Evolutionary conservation across 2,888 invertebrate genomes (phyloP).

Genomic region (Melanchra persicariae): DNA sequence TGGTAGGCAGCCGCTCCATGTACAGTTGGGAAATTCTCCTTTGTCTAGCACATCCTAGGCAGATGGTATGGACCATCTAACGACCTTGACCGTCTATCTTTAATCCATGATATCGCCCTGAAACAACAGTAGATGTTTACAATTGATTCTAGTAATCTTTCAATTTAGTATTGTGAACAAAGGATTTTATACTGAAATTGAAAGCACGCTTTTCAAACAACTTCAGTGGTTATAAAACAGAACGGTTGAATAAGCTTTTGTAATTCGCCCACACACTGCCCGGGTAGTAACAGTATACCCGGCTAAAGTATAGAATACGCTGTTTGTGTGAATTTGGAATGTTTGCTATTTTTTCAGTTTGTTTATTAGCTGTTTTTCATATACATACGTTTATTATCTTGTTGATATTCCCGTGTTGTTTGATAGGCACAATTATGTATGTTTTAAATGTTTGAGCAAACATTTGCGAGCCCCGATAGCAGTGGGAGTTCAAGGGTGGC

Average conservation of each 20-base stretch:
- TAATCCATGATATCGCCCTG: not conserved
- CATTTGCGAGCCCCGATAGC: slow-evolving; percentile 3
- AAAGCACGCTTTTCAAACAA: slow-evolving; percentile 12
- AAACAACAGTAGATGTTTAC: not conserved
- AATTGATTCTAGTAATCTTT: slow-evolving; percentile 1
- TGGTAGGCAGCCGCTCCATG: no score
- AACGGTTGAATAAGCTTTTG: slow-evolving; percentile 13
- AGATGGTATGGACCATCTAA: not conserved
- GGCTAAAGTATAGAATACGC: not conserved
- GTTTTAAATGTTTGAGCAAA: slow-evolving; percentile 33
- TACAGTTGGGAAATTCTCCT: no score
- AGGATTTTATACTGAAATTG: slow-evolving; percentile 16
- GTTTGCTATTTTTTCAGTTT: not conserved
- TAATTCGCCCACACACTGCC: slow-evolving; percentile 12
- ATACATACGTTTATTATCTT: not conserved
- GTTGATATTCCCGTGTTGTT: slow-evolving; percentile 3
- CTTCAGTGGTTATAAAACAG: slow-evolving; percentile 22
- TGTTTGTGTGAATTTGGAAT: slow-evolving; percentile 3
- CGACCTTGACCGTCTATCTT: not conserved
- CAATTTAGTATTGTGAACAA: not conserved
- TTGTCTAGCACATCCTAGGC: no score
- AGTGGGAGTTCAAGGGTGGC: slow-evolving; percentile 7
- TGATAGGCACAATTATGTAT: slow-evolving; percentile 2
- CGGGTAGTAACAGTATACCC: slow-evolving; percentile 13
- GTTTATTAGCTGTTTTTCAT: slow-evolving; percentile 18